Conservation (phyloP, 2,797 vertebrate genomes). For the Artibeus jamaicensis region DNA sequence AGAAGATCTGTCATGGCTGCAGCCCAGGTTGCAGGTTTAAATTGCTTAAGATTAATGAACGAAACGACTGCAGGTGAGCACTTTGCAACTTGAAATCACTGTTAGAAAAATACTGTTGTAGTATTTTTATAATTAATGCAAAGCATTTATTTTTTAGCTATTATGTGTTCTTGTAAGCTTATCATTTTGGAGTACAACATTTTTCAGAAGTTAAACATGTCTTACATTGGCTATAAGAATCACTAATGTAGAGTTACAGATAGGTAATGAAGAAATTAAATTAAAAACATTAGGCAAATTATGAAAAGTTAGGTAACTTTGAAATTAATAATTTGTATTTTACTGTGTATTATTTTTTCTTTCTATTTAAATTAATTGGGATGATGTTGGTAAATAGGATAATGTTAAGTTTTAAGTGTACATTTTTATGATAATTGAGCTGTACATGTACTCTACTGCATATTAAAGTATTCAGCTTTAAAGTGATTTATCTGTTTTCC, state of each 20-base stretch:
- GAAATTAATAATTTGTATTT: neutral
- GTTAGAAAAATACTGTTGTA: neutral
- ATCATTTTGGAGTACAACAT: neutral
- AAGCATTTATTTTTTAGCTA: neutral
- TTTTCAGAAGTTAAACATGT: neutral
- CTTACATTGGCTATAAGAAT: neutral
- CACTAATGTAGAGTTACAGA: neutral
- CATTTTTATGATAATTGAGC: neutral
- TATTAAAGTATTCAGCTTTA: neutral
- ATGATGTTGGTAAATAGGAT: neutral
- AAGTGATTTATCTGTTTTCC: slow-evolving; percentile 23
- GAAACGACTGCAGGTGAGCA: slow-evolving; percentile 87
- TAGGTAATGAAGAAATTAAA: neutral
- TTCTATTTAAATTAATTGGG: neutral
- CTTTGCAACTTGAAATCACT: neutral
- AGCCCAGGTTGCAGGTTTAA: slow-evolving; percentile 87
- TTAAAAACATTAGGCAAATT: neutral
- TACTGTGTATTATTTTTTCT: neutral
- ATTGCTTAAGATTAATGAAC: slow-evolving; percentile 88
- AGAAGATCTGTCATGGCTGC: slow-evolving; percentile 87
- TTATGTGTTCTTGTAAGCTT: neutral
- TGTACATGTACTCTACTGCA: neutral
- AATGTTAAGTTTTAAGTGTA: neutral
- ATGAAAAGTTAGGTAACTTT: slow-evolving; percentile 36
- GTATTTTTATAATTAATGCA: neutral